A percentile compares a stretch with the other conserved stretches of the same genome.
Conservation (phyloP, 1,140 invertebrate species). For the Leptoteleia sp. region DNA sequence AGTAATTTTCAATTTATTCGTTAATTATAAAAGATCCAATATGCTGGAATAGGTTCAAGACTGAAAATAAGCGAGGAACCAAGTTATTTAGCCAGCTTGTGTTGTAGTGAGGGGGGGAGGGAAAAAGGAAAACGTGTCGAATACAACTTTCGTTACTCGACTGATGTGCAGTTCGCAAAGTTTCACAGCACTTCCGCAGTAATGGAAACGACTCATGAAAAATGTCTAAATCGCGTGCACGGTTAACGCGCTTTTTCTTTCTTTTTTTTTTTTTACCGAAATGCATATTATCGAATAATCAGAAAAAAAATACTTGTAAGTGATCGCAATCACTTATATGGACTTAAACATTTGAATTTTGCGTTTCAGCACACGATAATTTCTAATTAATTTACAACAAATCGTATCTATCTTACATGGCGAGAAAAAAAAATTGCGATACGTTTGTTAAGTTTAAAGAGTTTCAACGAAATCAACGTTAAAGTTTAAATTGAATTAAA, state of each 20-base stretch:
- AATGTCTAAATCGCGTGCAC: conserved; percentile 66
- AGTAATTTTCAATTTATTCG: no score
- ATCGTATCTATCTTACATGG: no score
- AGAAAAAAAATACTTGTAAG: conserved; percentile 14
- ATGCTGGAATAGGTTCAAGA: no score
- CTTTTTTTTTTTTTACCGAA: conserved; percentile 44
- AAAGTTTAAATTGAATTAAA: no score
- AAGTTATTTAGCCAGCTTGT: conserved; percentile 26
- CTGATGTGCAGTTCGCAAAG: conserved; percentile 60
- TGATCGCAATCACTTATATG: conserved; percentile 19
- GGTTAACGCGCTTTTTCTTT: conserved; percentile 25
- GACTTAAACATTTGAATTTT: no score
- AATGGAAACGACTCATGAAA: conserved; percentile 68
- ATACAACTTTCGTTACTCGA: conserved; percentile 52
- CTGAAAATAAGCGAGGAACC: no score
- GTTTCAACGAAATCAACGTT: no score
- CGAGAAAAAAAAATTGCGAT: no score
- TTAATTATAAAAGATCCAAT: no score
- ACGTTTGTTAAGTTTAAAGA: no score
- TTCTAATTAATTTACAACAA: no score
- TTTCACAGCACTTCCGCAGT: conserved; percentile 58
- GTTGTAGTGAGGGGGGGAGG: conserved; percentile 5
- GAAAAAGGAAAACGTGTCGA: conserved; percentile 48
- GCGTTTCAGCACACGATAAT: no score
- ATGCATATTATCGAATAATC: conserved; percentile 38